A percentile compares a stretch with the other conserved stretches of the same genome.
These are phyloP conservation scores for Melanotaenia parkinsoni DNA, from an alignment of 2,797 vertebrate genomes.

Conservation along the genomic window DNA sequence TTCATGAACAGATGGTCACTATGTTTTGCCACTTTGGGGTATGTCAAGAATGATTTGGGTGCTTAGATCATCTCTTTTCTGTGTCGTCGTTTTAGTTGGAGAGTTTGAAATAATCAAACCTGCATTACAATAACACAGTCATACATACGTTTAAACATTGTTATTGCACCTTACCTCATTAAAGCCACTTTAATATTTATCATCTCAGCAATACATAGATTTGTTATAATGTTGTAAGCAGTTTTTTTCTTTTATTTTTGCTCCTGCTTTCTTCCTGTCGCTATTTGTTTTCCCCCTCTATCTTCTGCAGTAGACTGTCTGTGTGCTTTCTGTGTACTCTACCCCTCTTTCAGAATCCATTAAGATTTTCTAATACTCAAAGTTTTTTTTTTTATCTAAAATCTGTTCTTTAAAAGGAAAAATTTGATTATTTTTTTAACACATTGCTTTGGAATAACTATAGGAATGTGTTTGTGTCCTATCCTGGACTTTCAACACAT, in stretches of 20 bases:
- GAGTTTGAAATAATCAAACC: not conserved
- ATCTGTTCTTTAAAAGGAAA: not conserved
- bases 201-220: not conserved
- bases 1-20: too few species aligned
- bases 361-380: not conserved
- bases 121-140: not conserved
- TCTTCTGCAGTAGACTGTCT: constrained; percentile 48
- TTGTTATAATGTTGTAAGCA: constrained; percentile 15
- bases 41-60: not conserved
- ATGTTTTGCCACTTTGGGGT: not conserved
- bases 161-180: not conserved
- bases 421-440: not conserved
- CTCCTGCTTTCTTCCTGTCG: constrained; percentile 26
- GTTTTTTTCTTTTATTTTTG: constrained; percentile 4
- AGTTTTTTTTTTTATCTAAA: not conserved
- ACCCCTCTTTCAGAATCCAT: constrained; percentile 60
- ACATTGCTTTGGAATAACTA: not conserved
- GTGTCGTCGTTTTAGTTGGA: not conserved
- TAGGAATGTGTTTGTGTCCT: not conserved
- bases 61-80: not conserved
- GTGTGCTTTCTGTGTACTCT: constrained; percentile 44
- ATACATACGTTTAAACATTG: not conserved
- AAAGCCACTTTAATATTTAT: not conserved
- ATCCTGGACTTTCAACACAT: not conserved
- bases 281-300: constrained; percentile 37